These are phyloP conservation scores for Ochropleura leucogaster DNA, from an alignment of 2,888 invertebrate species.

Conservation along the genomic window DNA sequence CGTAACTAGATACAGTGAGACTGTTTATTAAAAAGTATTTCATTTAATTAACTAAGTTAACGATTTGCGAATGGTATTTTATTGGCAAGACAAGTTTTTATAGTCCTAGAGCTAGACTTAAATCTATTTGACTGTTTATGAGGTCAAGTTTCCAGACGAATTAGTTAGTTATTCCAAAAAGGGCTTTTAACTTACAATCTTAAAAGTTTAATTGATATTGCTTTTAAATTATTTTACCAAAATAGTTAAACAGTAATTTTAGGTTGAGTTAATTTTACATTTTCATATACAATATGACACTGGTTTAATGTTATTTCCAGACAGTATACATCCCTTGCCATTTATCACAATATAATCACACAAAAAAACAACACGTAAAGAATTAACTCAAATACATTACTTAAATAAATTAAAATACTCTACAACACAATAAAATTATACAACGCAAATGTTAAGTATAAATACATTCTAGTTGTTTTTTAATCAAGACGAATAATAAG, in stretches of 20 bases:
- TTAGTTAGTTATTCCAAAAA: neutral
- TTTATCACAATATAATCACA: no score
- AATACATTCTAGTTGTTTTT: neutral
- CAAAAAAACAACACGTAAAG: no score
- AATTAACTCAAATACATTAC: no score
- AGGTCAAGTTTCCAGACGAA: conserved; percentile 13
- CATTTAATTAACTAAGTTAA: neutral
- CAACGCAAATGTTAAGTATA: neutral
- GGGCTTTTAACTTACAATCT: neutral
- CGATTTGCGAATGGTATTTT: neutral
- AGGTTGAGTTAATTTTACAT: neutral
- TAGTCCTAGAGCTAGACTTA: conserved; percentile 10
- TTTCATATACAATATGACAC: neutral
- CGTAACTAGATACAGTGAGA: neutral
- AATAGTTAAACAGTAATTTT: neutral
- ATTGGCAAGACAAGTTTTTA: conserved; percentile 27
- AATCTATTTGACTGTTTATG: neutral
- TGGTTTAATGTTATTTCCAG: neutral
- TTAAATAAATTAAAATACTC: no score
- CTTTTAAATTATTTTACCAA: neutral
- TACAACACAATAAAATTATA: no score
- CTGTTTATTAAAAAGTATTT: conserved; percentile 7
- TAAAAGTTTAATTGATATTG: neutral
- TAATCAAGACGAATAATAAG: neutral
- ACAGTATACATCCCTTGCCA: no score